Evolutionary conservation across 1,140 invertebrate species (phyloP), one percentile per base, ranked within the genome.

Genomic region (Drosophila bocki): DNA sequence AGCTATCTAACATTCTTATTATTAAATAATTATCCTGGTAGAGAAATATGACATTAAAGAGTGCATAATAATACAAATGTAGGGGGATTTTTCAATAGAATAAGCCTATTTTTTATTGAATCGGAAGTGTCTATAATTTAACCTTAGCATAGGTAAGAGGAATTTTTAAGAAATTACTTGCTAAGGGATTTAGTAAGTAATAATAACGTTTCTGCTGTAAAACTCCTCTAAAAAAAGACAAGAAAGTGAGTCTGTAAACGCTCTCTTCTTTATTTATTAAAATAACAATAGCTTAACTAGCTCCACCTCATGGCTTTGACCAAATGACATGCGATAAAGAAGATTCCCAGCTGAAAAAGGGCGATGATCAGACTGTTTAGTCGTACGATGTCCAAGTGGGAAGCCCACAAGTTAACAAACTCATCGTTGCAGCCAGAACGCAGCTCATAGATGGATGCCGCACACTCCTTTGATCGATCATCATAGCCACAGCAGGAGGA

Each of bases 351-450:
- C 63, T 91, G 82, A 9, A 88, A 82, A 70, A 93, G 95, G 37
- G 95, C 95, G 48, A 96, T 93, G 51, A 94, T 95, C 60, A 96
- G 94, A 29, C 94, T 95, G 48, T 95, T 91, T 32, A 94, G 94
- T 75, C 94, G 95, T 29, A 96, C 93, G 22, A 94, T 79, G 54
- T 94, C 93, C 50, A 93, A 94, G 81, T 93, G 79, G 91, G 22
- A 82, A 82, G 44, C 92, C 90, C 72, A 95, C 91, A 19, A 94
- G 0, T 93, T 78, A 8, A 76, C 76, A 3, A 95, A 59, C 13
- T 58, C 67, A 0, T 15, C 0, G 0, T 54, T 59, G 79, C 95
- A 95, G 45, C 94, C 94, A 0, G 32, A 59, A 1, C 53, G 17
- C 26, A 91, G 80, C 1, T 92, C 88, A 45, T 93, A 93, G n/a